phyloP scores from a whole-genome alignment of 2,797 vertebrate genomes.

The Meda fulgida region DNA sequence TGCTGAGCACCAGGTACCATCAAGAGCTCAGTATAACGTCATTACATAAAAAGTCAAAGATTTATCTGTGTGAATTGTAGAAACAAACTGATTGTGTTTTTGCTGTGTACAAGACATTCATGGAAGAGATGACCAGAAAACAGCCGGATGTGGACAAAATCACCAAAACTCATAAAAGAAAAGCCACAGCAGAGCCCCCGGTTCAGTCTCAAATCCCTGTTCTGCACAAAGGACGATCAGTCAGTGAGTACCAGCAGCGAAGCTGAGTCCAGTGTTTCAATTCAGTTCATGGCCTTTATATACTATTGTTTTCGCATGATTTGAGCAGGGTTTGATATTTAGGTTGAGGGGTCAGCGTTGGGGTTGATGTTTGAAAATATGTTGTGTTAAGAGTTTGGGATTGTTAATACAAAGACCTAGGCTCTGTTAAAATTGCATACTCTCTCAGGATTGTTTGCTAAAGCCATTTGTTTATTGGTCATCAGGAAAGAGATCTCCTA shows the following conservation, averaged over 20 bases:
- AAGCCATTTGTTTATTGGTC: constrained; percentile 56
- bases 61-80: background rate
- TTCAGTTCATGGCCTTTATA: too few relatives aligned
- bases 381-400: background rate
- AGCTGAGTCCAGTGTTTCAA: background rate
- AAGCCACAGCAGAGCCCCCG: constrained; percentile 76
- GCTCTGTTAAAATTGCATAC: background rate
- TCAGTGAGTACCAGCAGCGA: constrained; percentile 81
- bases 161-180: constrained; percentile 98
- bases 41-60: background rate
- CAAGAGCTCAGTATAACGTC: background rate
- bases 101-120: constrained; percentile 83
- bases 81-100: background rate
- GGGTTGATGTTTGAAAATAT: background rate
- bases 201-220: constrained; percentile 95
- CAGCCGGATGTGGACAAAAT: constrained; percentile 99
- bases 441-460: background rate
- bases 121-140: constrained; percentile 99
- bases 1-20: constrained; percentile 91
- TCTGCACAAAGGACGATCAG: constrained; percentile 88
- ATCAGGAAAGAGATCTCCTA: constrained; percentile 92
- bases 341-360: background rate
- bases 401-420: background rate
- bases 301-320: background rate
- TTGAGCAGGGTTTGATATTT: background rate